A percentile compares a stretch with the other conserved stretches of the same genome.
Evolutionary conservation across 2,888 invertebrate genomes (phyloP).

Genomic region (Caenorhabditis sulstoni): DNA sequence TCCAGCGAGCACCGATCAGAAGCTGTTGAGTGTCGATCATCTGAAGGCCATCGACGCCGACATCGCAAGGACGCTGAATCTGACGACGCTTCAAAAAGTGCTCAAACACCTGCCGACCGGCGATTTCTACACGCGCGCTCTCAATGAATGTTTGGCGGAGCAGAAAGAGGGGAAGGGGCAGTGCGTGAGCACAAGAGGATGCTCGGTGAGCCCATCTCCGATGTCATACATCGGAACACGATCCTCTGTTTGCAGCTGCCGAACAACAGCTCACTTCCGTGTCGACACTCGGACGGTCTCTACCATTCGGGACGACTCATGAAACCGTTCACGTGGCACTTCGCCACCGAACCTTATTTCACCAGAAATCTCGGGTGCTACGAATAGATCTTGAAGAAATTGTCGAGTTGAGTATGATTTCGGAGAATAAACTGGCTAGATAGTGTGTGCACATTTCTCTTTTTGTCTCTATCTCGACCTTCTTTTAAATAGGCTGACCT

Average conservation of each 20-base stretch:
- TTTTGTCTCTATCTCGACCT: no score
- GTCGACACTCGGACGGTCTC: slow-evolving; percentile 41
- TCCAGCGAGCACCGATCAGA: slow-evolving; percentile 22
- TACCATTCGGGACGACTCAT: slow-evolving; percentile 36
- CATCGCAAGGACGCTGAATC: slow-evolving; percentile 24
- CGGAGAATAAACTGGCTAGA: background rate
- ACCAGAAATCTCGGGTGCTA: slow-evolving; percentile 52
- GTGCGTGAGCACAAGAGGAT: slow-evolving; percentile 32
- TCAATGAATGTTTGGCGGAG: slow-evolving; percentile 20
- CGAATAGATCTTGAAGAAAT: slow-evolving; percentile 19
- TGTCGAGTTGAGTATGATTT: background rate
- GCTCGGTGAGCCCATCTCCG: slow-evolving; percentile 24
- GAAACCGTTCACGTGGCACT: slow-evolving; percentile 45
- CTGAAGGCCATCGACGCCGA: slow-evolving; percentile 19
- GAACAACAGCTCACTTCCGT: slow-evolving; percentile 30
- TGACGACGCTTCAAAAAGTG: slow-evolving; percentile 20
- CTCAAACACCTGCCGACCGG: slow-evolving; percentile 19
- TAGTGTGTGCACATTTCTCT: no score
- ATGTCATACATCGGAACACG: no score
- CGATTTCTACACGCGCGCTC: slow-evolving; percentile 28
- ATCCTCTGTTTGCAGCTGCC: slow-evolving; percentile 42
- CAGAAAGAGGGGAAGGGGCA: slow-evolving; percentile 10
- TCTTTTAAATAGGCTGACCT: no score
- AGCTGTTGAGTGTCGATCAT: slow-evolving; percentile 25
- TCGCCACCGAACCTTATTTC: slow-evolving; percentile 42